These are phyloP conservation scores for Yponomeuta sedellus DNA, from an alignment of 2,888 invertebrate species.

Conservation along the genomic window DNA sequence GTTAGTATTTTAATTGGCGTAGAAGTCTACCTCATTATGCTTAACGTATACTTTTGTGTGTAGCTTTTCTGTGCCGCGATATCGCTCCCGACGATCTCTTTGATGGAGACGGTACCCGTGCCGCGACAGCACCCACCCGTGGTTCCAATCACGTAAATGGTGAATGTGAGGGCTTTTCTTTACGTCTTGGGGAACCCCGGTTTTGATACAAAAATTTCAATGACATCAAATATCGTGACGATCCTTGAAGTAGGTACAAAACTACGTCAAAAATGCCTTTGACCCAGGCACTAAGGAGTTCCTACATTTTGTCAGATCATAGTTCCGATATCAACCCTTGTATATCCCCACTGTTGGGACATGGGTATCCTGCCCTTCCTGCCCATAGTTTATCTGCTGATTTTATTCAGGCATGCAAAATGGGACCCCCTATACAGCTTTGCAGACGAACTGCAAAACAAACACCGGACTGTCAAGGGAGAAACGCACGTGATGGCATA, in stretches of 20 bases:
- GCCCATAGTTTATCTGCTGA: too few species aligned
- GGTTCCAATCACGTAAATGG: slow-evolving; percentile 1
- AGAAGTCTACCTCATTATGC: too few species aligned
- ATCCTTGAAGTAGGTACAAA: too few species aligned
- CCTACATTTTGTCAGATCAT: too few species aligned
- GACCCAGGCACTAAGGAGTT: too few species aligned
- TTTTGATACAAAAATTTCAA: neutral
- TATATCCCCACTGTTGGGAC: too few species aligned
- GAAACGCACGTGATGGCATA: neutral
- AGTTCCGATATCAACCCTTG: too few species aligned
- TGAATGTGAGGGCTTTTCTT: neutral
- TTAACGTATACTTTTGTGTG: neutral
- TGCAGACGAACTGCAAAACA: neutral
- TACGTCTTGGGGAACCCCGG: neutral
- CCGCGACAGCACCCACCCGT: neutral
- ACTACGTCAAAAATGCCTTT: too few species aligned
- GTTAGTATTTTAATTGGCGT: too few species aligned
- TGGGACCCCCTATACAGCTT: neutral
- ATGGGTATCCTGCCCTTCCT: too few species aligned
- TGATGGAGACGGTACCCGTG: slow-evolving; percentile 50
- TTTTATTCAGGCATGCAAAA: too few species aligned
- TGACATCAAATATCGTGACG: too few species aligned
- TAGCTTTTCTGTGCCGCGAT: slow-evolving; percentile 21
- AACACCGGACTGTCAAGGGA: neutral
- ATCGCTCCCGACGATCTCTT: slow-evolving; percentile 63